A percentile compares a stretch with the other conserved stretches of the same genome.
These are phyloP conservation scores for Euzophera pinguis DNA, from an alignment of 2,888 invertebrate genomes.

Conservation along the genomic window DNA sequence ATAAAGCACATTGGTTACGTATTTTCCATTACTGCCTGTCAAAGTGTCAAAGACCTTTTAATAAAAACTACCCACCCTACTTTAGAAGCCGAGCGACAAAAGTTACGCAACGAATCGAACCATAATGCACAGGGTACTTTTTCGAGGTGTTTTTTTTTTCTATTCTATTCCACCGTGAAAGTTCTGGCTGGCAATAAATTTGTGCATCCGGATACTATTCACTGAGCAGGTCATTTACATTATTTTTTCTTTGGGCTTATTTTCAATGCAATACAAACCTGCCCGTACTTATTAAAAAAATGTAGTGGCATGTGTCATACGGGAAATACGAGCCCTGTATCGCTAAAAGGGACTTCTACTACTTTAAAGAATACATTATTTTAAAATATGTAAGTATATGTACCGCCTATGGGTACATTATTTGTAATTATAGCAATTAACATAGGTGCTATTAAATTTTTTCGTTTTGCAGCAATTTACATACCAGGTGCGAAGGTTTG, in stretches of 20 bases:
- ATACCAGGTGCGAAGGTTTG: neutral
- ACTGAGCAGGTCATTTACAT: slow-evolving; percentile 28
- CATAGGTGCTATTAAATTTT: neutral
- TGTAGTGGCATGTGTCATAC: slow-evolving; percentile 52
- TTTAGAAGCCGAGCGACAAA: neutral
- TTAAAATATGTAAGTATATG: neutral
- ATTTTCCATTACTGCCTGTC: neutral
- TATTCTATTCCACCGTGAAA: slow-evolving; percentile 7
- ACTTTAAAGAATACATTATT: no score
- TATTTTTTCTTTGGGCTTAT: slow-evolving; percentile 25
- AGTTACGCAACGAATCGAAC: slow-evolving; percentile 6
- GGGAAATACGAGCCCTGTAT: slow-evolving; percentile 25
- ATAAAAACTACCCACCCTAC: neutral
- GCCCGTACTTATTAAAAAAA: slow-evolving; percentile 24
- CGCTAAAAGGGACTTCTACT: neutral
- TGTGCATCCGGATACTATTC: slow-evolving; percentile 20
- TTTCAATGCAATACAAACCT: slow-evolving; percentile 1
- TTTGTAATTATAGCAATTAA: slow-evolving; percentile 4
- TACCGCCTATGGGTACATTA: neutral
- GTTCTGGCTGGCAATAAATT: slow-evolving; percentile 15
- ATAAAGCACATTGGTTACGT: neutral
- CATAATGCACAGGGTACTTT: neutral
- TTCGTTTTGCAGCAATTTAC: neutral
- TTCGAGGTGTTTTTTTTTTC: neutral
- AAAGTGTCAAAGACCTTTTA: neutral